Conservation (phyloP, 2,888 invertebrate genomes). For the Charanyca ferruginea region DNA sequence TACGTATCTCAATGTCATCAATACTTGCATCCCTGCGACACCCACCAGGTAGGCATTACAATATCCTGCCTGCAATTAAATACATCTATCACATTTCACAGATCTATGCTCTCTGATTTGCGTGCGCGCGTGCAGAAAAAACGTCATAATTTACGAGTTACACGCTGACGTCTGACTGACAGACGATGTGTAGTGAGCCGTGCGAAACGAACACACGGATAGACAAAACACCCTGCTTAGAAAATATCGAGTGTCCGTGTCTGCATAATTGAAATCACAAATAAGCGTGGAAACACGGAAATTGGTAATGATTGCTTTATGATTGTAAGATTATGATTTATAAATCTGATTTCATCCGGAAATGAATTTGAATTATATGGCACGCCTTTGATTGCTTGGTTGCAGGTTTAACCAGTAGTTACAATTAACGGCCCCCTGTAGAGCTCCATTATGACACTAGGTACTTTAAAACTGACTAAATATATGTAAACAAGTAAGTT, state of each 20-base stretch:
- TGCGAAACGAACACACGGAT: constrained; percentile 49
- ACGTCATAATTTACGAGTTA: constrained; percentile 80
- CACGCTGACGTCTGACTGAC: constrained; percentile 80
- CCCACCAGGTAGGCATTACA: constrained; percentile 41
- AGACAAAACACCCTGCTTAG: constrained; percentile 10
- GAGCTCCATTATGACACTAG: background rate
- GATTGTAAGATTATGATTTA: constrained; percentile 49
- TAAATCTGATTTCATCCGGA: constrained; percentile 56
- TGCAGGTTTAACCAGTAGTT: constrained; percentile 29
- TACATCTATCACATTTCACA: constrained; percentile 22
- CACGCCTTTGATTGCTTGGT: constrained; percentile 43
- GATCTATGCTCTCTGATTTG: constrained; percentile 73
- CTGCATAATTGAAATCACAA: constrained; percentile 50
- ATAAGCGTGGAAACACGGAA: constrained; percentile 46
- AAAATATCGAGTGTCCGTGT: constrained; percentile 15
- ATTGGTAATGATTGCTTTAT: constrained; percentile 53
- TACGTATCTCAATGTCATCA: background rate
- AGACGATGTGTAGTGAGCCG: constrained; percentile 70
- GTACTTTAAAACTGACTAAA: constrained; percentile 10
- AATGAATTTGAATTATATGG: constrained; percentile 46
- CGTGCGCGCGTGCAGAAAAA: constrained; percentile 84
- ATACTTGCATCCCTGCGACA: constrained; percentile 36
- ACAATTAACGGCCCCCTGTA: constrained; percentile 22
- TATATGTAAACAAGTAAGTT: constrained; percentile 1
- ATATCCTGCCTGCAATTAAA: background rate